Percentiles rank a stretch among this genome's conserved stretches.
These are phyloP conservation scores for Bombus picipes DNA, from an alignment of 1,140 invertebrate species.

Conservation along the genomic window DNA sequence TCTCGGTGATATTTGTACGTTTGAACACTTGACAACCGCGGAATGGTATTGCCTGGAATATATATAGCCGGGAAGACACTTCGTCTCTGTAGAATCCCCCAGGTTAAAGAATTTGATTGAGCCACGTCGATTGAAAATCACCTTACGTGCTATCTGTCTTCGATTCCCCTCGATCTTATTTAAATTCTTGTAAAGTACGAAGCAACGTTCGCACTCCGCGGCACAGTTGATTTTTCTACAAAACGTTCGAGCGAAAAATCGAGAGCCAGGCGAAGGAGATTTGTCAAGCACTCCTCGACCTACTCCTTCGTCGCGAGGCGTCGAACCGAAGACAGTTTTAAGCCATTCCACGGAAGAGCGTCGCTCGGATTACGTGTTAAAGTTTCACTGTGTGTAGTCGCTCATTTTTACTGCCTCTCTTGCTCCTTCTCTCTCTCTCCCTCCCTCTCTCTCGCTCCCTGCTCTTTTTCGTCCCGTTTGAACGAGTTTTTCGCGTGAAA, in stretches of 20 bases:
- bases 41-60: slow-evolving; percentile 2
- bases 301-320: slow-evolving; percentile 42
- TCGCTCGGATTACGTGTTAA: slow-evolving; percentile 36
- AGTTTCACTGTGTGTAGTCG: slow-evolving; percentile 13
- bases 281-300: slow-evolving; percentile 65
- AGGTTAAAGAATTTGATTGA: neutral
- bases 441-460: too few relatives aligned
- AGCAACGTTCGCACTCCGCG: slow-evolving; percentile 36
- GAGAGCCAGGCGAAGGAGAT: slow-evolving; percentile 49
- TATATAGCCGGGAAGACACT: neutral
- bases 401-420: slow-evolving; percentile 12
- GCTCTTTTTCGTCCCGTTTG: neutral
- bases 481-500: neutral
- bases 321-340: slow-evolving; percentile 45
- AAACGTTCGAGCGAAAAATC: slow-evolving; percentile 57
- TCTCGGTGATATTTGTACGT: neutral
- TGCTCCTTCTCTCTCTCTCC: neutral
- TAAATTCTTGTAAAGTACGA: slow-evolving; percentile 60
- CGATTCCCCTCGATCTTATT: slow-evolving; percentile 51
- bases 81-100: neutral
- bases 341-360: slow-evolving; percentile 15
- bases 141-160: slow-evolving; percentile 38
- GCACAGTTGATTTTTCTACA: slow-evolving; percentile 57
- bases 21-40: neutral
- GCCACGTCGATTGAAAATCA: slow-evolving; percentile 8